Conservation (phyloP, 23 tunicate genomes). For the Halocynthia aurantium region DNA sequence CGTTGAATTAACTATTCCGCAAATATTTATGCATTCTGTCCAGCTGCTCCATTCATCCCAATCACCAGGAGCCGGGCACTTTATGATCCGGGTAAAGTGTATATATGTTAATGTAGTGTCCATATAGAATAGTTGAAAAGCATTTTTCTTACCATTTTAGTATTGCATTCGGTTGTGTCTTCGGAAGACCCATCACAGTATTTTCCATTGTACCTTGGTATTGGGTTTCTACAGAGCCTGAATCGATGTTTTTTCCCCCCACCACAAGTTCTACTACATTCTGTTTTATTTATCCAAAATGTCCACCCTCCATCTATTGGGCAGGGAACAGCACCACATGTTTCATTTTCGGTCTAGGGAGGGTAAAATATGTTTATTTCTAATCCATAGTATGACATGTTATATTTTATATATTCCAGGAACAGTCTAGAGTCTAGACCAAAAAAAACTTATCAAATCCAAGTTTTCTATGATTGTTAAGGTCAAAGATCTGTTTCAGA, state of each 20-base stretch:
- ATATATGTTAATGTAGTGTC: not conserved
- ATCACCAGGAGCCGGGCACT: slow-evolving; percentile 63
- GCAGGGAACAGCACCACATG: slow-evolving; percentile 18
- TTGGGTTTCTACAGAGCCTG: slow-evolving; percentile 17
- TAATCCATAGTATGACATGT: not conserved
- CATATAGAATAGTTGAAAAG: not conserved
- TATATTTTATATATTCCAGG: too few relatives aligned
- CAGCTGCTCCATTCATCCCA: slow-evolving; percentile 61
- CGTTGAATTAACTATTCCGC: slow-evolving; percentile 45
- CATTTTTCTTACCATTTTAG: slow-evolving; percentile 17
- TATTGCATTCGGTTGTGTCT: slow-evolving; percentile 24
- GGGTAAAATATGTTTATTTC: not conserved
- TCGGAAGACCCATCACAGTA: slow-evolving; percentile 21
- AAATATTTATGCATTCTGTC: slow-evolving; percentile 18
- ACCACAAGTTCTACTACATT: slow-evolving; percentile 60
- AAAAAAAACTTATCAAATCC: too few relatives aligned
- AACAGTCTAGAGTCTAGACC: too few relatives aligned
- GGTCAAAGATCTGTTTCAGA: too few relatives aligned
- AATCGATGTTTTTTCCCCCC: slow-evolving; percentile 16
- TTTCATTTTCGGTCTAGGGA: slow-evolving; percentile 12
- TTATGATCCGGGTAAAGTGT: not conserved
- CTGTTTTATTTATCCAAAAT: slow-evolving; percentile 24
- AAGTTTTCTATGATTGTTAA: too few relatives aligned
- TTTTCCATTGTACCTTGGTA: not conserved
- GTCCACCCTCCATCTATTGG: slow-evolving; percentile 40